phyloP scores from a whole-genome alignment of 2,113 vertebrate genomes.

The Cercocebus atys region DNA sequence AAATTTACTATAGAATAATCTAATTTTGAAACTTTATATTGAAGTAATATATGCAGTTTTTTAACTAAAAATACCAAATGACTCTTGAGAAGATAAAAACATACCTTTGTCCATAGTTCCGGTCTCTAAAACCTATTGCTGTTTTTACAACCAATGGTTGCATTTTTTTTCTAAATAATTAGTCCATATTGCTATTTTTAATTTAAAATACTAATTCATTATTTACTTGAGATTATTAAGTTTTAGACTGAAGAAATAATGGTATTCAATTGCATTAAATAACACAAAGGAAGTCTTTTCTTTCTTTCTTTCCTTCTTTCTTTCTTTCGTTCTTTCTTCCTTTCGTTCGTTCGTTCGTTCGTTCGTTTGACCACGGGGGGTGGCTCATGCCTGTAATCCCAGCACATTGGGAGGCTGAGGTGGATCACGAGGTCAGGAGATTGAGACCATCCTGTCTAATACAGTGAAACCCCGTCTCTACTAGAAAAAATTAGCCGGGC shows the following conservation, averaged over 20 bases:
- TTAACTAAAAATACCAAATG: not conserved
- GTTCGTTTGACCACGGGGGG: too few relatives aligned
- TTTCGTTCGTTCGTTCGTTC: accelerated
- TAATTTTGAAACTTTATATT: not conserved
- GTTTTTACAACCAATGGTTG: not conserved
- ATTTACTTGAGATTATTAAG: not conserved
- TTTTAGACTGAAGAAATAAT: not conserved
- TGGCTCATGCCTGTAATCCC: too few relatives aligned
- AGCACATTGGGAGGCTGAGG: too few relatives aligned
- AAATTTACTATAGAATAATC: not conserved
- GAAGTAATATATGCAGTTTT: not conserved
- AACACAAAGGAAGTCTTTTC: not conserved
- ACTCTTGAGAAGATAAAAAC: not conserved
- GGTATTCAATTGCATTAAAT: not conserved
- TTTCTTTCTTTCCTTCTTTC: not conserved
- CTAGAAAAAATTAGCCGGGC: too few relatives aligned
- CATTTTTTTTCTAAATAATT: not conserved
- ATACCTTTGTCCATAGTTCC: not conserved
- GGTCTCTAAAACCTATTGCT: not conserved
- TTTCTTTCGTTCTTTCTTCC: too few relatives aligned
- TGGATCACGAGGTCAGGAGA: too few relatives aligned
- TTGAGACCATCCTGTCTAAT: too few relatives aligned
- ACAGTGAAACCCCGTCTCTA: too few relatives aligned
- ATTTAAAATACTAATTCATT: not conserved
- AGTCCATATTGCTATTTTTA: not conserved